Evolutionary conservation across 2,113 vertebrate species (phyloP), one percentile per base, ranked within the genome.

Genomic region (Cavia porcellus): DNA sequence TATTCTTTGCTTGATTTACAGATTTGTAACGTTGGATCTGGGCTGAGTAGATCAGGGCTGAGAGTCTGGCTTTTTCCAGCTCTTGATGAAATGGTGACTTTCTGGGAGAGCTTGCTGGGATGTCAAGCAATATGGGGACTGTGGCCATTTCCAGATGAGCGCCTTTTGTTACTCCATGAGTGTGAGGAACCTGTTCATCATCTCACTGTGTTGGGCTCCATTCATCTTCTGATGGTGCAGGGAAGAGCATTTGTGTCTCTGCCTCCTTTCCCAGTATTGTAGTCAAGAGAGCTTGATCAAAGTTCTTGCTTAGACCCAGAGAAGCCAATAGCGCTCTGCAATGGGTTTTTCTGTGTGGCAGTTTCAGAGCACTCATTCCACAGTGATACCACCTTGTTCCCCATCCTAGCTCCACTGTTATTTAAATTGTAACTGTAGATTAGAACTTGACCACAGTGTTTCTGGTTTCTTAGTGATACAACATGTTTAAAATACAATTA

Each of bases 271-370:
- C 8, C 2, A 52, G 5, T 30, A 8, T 9, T 59, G 0, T 15
- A 25, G 45, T n/a, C 64, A 20, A 17, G 61, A 83, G 55, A n/a
- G 3, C 55, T 61, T 87, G 30, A 47, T 32, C 13, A 7, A 7
- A 87, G 57, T 7, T 52, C 50, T 52, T 10, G 11, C 9, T 12
- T 25, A 42, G 38, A 55, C 42, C n/a, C 30, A 38, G 35, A 45
- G 3, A 28, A 0, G 5, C 45, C 52, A 28, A 59, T 3, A 42
- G 32, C 10, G n/a, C 4, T 7, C 1, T 19, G 1, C 0, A 70
- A 61, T 30, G 50, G 8, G 61, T 38, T 89, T 47, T 45, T 80
- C 47, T 30, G 5, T 38, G 12, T 62, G 52, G 17, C 30, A 28
- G 57, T 25, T 19, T 94, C 50, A 86, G 30, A 25, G 11, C 28